Evolutionary conservation across 2,113 vertebrate genomes (phyloP).

Genomic region (Mesoclemmys tuberculata): DNA sequence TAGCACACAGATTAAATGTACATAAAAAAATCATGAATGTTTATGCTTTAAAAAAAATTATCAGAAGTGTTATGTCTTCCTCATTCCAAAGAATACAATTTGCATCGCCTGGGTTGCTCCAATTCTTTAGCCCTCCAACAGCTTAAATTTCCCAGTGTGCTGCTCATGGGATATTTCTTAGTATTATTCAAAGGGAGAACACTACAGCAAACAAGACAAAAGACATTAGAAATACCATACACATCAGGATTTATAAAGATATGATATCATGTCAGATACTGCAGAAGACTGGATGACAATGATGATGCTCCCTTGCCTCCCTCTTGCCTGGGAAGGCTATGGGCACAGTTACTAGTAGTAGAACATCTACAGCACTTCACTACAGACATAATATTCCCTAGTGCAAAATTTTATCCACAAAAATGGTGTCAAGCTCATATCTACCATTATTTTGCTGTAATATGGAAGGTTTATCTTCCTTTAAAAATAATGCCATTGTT

Average conservation of each 20-base stretch:
- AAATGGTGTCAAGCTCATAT: background rate
- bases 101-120: background rate
- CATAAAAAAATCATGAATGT: background rate
- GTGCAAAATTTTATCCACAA: rapidly evolving
- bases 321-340: background rate
- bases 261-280: background rate
- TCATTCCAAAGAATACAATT: background rate
- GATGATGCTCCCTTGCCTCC: background rate
- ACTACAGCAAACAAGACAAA: background rate
- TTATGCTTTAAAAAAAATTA: background rate
- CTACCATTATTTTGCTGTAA: background rate
- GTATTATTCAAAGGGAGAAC: background rate
- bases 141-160: background rate
- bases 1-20: background rate
- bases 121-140: rapidly evolving
- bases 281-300: background rate
- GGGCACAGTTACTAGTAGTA: background rate
- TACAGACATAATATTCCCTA: background rate
- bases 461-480: background rate
- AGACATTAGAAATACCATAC: rapidly evolving
- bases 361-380: background rate
- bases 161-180: background rate
- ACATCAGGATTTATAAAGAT: background rate
- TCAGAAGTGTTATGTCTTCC: background rate
- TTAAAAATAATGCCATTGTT: background rate